phyloP scores from a whole-genome alignment of 2,113 vertebrate species.

The Chaetura pelagica region DNA sequence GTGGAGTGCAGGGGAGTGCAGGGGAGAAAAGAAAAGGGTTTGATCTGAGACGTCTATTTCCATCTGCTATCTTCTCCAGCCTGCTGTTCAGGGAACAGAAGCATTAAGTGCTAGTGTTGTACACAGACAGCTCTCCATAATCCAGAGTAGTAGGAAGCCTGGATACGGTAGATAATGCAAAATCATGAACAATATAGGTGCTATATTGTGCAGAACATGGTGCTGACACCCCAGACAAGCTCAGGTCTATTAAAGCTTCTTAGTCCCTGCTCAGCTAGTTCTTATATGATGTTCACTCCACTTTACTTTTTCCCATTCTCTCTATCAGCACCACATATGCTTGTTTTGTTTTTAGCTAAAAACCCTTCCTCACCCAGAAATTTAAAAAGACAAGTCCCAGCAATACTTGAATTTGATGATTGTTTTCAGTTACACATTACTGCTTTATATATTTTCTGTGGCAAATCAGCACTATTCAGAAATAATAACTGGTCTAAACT shows the following conservation, averaged over 20 bases:
- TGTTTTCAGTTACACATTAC: neutral
- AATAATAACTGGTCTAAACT: slow-evolving; percentile 38
- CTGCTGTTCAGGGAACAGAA: neutral
- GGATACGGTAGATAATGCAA: neutral
- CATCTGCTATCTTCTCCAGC: neutral
- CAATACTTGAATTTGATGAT: neutral
- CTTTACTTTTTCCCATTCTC: neutral
- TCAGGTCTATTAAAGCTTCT: neutral
- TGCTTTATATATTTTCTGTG: slow-evolving; percentile 9
- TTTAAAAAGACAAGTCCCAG: neutral
- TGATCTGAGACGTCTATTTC: neutral
- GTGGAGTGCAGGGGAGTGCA: neutral
- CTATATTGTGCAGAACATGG: neutral
- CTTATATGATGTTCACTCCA: fast-evolving
- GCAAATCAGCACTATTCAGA: slow-evolving; percentile 32
- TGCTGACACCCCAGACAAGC: neutral
- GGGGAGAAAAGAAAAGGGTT: neutral
- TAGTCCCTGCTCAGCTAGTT: neutral
- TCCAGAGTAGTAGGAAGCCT: neutral
- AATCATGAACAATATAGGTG: neutral
- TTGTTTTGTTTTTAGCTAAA: neutral
- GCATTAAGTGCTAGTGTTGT: neutral
- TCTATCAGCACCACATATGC: neutral
- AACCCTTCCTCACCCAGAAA: neutral
- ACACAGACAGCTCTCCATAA: neutral